Conservation (phyloP, 2,888 invertebrate genomes). For the Phortica magna region DNA sequence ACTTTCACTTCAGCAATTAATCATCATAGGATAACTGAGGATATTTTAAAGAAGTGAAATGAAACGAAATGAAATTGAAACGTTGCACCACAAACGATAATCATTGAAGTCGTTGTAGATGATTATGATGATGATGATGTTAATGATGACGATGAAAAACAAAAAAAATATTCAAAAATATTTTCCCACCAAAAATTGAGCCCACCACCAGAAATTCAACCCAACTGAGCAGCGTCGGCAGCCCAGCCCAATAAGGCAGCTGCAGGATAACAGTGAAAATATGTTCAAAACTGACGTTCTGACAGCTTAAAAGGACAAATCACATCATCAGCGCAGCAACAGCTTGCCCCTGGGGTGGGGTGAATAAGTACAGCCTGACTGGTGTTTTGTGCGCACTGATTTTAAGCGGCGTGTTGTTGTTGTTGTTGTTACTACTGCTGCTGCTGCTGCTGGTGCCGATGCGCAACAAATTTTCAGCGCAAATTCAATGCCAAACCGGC, state of each 20-base stretch:
- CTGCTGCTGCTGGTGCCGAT: conserved; percentile 31
- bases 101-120: conserved; percentile 9
- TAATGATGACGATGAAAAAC: not conserved
- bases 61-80: conserved; percentile 50
- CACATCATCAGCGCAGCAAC: conserved; percentile 37
- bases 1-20: conserved; percentile 53
- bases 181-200: conserved; percentile 61
- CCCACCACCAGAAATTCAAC: conserved; percentile 56
- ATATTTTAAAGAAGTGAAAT: not conserved
- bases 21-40: conserved; percentile 43
- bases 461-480: conserved; percentile 36
- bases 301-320: conserved; percentile 30
- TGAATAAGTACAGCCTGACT: conserved; percentile 50
- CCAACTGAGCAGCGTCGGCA: not conserved
- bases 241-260: conserved; percentile 47
- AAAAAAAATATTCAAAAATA: conserved; percentile 46
- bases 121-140: not conserved
- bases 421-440: conserved; percentile 40
- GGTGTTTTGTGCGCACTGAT: conserved; percentile 2
- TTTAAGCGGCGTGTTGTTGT: conserved; percentile 21
- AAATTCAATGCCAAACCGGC: conserved; percentile 31
- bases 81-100: conserved; percentile 33
- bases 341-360: conserved; percentile 55
- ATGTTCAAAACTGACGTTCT: conserved; percentile 10
- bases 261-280: conserved; percentile 53